These are phyloP conservation scores for Mobula hypostoma DNA, from an alignment of 2,113 vertebrate species.

Conservation along the genomic window DNA sequence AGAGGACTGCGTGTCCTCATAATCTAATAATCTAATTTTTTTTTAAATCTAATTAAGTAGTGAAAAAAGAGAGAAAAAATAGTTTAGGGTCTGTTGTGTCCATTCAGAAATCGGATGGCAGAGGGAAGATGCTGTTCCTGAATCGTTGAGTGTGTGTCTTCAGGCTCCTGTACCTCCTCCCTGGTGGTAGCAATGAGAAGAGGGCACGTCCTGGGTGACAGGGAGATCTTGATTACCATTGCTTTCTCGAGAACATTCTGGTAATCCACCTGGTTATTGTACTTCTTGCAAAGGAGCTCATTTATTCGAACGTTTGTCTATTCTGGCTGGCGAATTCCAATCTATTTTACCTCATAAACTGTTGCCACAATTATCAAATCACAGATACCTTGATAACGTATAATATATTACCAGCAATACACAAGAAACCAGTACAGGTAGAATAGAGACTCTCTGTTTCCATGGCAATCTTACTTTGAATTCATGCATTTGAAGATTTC, in stretches of 20 bases:
- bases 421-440: background rate
- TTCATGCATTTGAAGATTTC: background rate
- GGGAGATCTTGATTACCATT: background rate
- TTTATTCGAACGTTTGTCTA: background rate
- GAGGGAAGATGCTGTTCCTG: too few species aligned
- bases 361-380: background rate
- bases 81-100: too few species aligned
- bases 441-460: background rate
- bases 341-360: background rate
- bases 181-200: too few species aligned
- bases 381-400: background rate
- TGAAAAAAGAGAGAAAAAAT: too few species aligned
- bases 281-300: background rate
- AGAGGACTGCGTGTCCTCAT: too few species aligned
- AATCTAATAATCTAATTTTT: too few species aligned
- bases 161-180: too few species aligned
- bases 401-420: background rate
- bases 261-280: background rate
- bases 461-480: background rate
- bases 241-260: background rate
- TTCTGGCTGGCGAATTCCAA: background rate
- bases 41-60: too few species aligned
- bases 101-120: too few species aligned
- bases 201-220: too few species aligned
- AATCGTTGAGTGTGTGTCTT: too few species aligned